These are phyloP conservation scores for Notodonta ziczac DNA, from an alignment of 2,888 invertebrate genomes.

Conservation along the genomic window DNA sequence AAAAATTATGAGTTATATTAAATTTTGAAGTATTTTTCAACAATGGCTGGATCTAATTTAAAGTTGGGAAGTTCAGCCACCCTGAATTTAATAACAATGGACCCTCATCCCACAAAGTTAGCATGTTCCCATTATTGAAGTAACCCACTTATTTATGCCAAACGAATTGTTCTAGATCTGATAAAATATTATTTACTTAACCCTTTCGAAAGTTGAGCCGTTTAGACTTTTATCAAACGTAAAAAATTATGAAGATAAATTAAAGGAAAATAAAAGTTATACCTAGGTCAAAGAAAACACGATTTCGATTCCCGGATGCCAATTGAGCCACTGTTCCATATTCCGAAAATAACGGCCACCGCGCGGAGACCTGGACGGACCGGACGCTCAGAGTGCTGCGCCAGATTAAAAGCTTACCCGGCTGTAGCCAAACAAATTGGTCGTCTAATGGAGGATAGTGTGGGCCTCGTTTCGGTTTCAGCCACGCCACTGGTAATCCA, in stretches of 20 bases:
- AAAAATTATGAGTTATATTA: slow-evolving; percentile 9
- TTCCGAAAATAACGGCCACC: slow-evolving; percentile 16
- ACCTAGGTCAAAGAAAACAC: no score
- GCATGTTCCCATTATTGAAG: slow-evolving; percentile 7
- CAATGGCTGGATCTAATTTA: slow-evolving; percentile 9
- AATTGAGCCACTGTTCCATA: slow-evolving; percentile 10
- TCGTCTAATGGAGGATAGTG: slow-evolving; percentile 68
- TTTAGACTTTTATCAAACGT: no score
- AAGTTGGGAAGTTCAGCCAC: slow-evolving; percentile 26
- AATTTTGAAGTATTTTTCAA: slow-evolving; percentile 18
- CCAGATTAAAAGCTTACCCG: slow-evolving; percentile 70
- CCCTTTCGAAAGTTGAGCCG: no score
- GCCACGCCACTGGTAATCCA: slow-evolving; percentile 51
- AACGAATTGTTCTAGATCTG: neutral
- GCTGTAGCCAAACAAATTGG: slow-evolving; percentile 73
- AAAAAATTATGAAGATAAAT: no score
- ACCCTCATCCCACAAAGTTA: slow-evolving; percentile 36
- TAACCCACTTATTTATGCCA: slow-evolving; percentile 4
- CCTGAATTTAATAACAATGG: slow-evolving; percentile 43
- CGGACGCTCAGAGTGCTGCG: slow-evolving; percentile 41
- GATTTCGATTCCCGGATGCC: neutral
- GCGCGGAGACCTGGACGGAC: neutral
- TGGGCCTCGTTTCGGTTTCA: slow-evolving; percentile 45
- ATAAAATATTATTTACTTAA: neutral
- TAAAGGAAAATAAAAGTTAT: no score